Base-by-base conservation (phyloP, 2,888 invertebrate species). In the Ischnura elegans region DNA sequence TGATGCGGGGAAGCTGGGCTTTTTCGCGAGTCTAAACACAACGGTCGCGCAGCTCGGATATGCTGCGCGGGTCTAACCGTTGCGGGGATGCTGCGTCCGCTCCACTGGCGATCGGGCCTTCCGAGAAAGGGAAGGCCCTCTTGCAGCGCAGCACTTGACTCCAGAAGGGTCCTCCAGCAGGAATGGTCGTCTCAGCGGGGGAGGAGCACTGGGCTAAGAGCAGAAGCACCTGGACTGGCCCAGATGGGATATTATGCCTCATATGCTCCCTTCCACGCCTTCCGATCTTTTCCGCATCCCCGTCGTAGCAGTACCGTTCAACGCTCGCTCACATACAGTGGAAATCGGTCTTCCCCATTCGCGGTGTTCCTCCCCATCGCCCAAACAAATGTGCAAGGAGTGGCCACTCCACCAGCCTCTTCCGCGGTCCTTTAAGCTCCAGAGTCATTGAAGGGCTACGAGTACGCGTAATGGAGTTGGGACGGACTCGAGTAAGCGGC, bases 381-480 rank as follows among this genome's bases (percentile, higher is more conserved):
- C 76, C 76, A 10, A 10, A 8, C 36, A 76, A 76, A 76, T 36
- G 76, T 76, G 76, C 76, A 76, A 76, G 76, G 76, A 76, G 76
- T 36, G 76, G 76, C 76, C 76, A 25, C 76, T 76, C 13, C 29
- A 66, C 19, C 29, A 29, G 29, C 29, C 36, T 76, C 76, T 76
- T n/a, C 76, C 76, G 76, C 47, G 76, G 36, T 10, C 36, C 76
- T 25, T 61, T 61, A 61, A 10, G 47, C 61, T 19, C 61, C 61
- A 61, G 61, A 10, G 4, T n/a, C 29, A n/a, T 29, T n/a, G 29
- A 29, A n/a, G 29, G 16, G 10, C n/a, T 10, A 76, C 76, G 76
- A 76, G 76, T 76, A n/a, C 76, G 76, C 76, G 76, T 76, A 36
- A 76, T 76, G 76, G 76, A 76, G 76, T 76, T 76, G 29, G 36